Evolutionary conservation across 2,888 invertebrate species (phyloP).

Genomic region (Parnassius glacialis): DNA sequence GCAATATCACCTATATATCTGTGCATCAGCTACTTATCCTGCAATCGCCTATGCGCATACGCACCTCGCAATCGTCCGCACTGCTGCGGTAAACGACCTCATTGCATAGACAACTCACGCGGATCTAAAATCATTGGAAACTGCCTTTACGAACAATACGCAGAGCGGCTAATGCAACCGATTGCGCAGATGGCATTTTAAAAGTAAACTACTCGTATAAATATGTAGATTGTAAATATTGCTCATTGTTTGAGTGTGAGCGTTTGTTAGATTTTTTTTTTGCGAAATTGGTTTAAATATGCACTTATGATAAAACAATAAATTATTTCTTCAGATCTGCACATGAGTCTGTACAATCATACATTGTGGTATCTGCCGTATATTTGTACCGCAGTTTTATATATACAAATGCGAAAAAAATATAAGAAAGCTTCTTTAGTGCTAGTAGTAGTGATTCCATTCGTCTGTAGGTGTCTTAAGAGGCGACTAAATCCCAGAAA

Average conservation of each 20-base stretch:
- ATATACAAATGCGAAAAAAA: too few species aligned
- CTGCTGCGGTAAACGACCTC: conserved; percentile 67
- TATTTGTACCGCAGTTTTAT: too few species aligned
- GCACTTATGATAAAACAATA: not conserved
- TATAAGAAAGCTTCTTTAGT: too few species aligned
- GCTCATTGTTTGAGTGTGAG: not conserved
- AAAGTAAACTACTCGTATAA: not conserved
- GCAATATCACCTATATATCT: conserved; percentile 32
- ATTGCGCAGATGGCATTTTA: conserved; percentile 8
- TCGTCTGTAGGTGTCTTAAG: too few species aligned
- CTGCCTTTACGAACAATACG: conserved; percentile 18
- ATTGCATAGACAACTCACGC: conserved; percentile 42
- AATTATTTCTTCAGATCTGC: too few species aligned
- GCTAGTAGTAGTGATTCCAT: too few species aligned
- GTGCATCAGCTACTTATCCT: conserved; percentile 59
- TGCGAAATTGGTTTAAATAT: not conserved
- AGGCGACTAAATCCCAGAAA: too few species aligned
- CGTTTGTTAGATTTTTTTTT: not conserved
- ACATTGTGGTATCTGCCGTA: too few species aligned
- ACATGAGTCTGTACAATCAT: too few species aligned
- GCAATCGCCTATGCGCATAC: conserved; percentile 61
- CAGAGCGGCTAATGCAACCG: conserved; percentile 1
- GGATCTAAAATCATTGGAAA: conserved; percentile 30
- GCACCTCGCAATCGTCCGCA: conserved; percentile 51
- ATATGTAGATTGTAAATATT: not conserved